phyloP scores from a whole-genome alignment of 2,113 vertebrate species.

The Xenopus laevis region DNA sequence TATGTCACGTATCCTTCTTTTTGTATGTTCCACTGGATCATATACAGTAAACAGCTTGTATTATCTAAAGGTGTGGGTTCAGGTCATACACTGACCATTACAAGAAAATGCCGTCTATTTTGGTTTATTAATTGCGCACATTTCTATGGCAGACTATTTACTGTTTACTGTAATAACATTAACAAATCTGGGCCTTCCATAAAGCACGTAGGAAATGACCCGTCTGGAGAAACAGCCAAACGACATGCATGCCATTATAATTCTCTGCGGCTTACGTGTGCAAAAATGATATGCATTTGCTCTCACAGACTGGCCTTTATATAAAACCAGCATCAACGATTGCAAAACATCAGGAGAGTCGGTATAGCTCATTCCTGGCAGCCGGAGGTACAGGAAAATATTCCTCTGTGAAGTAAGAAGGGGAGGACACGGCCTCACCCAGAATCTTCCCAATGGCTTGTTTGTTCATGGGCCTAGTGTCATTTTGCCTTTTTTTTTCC shows the following conservation, averaged over 20 bases:
- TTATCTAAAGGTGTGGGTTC: no score
- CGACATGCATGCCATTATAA: background rate
- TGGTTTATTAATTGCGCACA: no score
- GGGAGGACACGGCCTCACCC: slow-evolving; percentile 12
- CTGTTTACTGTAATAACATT: no score
- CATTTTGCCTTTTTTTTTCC: slow-evolving; percentile 21
- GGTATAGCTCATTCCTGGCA: slow-evolving; percentile 30
- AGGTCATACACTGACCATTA: no score
- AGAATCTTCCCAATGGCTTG: slow-evolving; percentile 15
- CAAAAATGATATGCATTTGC: no score
- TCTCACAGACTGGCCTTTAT: slow-evolving; percentile 32
- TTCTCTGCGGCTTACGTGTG: background rate
- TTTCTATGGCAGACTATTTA: no score
- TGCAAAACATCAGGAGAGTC: slow-evolving; percentile 24
- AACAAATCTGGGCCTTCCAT: no score
- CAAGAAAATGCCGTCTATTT: no score
- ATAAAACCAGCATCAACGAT: slow-evolving; percentile 11
- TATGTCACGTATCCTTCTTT: no score
- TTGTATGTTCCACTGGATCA: no score
- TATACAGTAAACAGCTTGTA: no score
- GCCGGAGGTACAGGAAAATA: slow-evolving; percentile 8
- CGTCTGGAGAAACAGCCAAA: background rate
- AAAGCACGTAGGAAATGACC: no score
- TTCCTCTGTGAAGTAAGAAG: background rate
- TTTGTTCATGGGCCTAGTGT: slow-evolving; percentile 11